Evolutionary conservation across 2,797 vertebrate species (phyloP), one percentile per base, ranked within the genome.

Genomic region (Neosilurus hyrtlii): DNA sequence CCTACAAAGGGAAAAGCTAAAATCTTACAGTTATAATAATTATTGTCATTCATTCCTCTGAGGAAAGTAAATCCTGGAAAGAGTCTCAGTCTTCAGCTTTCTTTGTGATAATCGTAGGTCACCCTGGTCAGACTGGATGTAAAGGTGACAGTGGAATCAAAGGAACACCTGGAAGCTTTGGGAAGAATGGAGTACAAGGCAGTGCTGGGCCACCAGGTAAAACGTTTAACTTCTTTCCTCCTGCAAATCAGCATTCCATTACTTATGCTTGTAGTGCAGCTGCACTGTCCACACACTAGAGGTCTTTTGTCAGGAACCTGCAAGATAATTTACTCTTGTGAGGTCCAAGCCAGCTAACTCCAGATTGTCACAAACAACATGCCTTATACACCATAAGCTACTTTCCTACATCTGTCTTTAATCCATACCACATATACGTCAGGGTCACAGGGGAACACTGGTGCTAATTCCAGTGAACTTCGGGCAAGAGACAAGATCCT

Each of bases 121-220:
- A 9, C 20, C 16, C 0, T 9, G 94, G 92, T 68, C 0, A 18
- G 0, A 89, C 87, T 35, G 94, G 94, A 1, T 0, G 0, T 11
- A 88, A 91, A 86, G 94, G 94, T 54, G 87, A 91, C 9, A 5
- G 2, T 6, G 94, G 92, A 51, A 15, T 61, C 14, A 63, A 0
- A 0, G 94, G 94, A 2, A 52, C 22, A 1, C 43, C 2, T 56
- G 94, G 94, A 20, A 35, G 20, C 0, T 24, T 57, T 2, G 93
- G 93, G 1, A 85, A 16, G n/a, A 75, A 83, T 1, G 93, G 93
- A 49, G 9, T 8, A 80, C 85, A 87, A 72, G 94, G 94, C 59
- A 22, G 1, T 5, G 0, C 71, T 3, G 94, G 94, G 2, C 89
- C 79, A 35, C 85, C 66, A 91, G 94, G 94, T 95, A 74, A 43